Percentiles rank a stretch among this genome's conserved stretches.
These are phyloP conservation scores for Alectura lathami DNA, from an alignment of 2,113 vertebrate genomes.

Conservation along the genomic window DNA sequence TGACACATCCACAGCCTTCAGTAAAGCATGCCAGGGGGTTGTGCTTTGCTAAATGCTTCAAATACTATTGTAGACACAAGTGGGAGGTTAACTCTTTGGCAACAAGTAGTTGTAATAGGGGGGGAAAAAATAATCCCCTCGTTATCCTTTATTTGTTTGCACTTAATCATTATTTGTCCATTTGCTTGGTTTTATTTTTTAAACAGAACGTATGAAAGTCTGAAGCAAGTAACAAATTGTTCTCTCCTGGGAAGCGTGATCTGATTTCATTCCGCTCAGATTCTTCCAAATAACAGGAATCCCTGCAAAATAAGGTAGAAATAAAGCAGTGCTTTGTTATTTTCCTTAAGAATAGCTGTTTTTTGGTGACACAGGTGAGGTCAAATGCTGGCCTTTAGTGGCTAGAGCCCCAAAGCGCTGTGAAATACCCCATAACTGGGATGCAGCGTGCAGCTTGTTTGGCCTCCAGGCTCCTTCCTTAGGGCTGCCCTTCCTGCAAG, in stretches of 20 bases:
- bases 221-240: background rate
- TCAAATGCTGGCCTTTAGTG: accelerated
- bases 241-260: accelerated
- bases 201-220: background rate
- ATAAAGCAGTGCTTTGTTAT: accelerated
- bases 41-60: background rate
- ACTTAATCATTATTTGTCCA: background rate
- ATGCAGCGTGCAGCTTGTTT: background rate
- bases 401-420: background rate
- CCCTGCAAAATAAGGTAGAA: background rate
- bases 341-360: background rate
- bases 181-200: background rate
- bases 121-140: background rate
- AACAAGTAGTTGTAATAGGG: background rate
- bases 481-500: background rate
- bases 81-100: background rate
- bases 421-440: background rate
- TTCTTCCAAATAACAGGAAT: background rate
- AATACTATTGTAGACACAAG: background rate
- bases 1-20: background rate
- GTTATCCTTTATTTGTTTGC: background rate
- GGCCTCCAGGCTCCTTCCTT: background rate
- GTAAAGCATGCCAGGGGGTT: background rate
- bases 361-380: accelerated
- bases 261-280: background rate